Evolutionary conservation across 2,888 invertebrate genomes (phyloP).

Genomic region (Scaptomyza tumidula): DNA sequence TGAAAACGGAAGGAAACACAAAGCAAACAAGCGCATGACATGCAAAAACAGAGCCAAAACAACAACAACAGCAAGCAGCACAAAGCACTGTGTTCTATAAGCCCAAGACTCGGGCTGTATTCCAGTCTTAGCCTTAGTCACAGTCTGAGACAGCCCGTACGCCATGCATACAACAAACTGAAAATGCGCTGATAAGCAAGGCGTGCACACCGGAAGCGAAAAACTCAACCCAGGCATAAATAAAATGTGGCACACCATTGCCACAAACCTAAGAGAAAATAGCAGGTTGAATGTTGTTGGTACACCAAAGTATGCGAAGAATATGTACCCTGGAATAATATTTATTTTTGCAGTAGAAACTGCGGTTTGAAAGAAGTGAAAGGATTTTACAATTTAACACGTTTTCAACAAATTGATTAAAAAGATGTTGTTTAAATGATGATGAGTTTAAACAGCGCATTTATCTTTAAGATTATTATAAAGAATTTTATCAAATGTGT

Average conservation of each 20-base stretch:
- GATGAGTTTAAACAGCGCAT: too few species aligned
- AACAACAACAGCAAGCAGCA: constrained; percentile 10
- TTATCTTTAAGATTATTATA: too few species aligned
- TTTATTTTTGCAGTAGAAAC: not conserved
- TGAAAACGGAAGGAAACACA: constrained; percentile 74
- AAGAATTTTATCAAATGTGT: too few species aligned
- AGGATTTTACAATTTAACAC: too few species aligned
- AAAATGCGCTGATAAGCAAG: constrained; percentile 72
- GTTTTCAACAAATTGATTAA: too few species aligned
- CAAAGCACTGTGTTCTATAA: constrained; percentile 25
- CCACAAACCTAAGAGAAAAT: constrained; percentile 16
- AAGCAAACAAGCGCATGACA: constrained; percentile 77
- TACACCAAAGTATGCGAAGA: not conserved
- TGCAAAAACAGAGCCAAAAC: constrained; percentile 67
- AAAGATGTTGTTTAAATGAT: too few species aligned
- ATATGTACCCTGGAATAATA: not conserved
- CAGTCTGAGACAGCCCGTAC: constrained; percentile 12
- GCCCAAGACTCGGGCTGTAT: constrained; percentile 18
- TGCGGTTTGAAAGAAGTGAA: too few species aligned
- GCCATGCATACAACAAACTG: constrained; percentile 45
- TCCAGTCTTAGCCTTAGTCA: constrained; percentile 16
- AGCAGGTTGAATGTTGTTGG: not conserved
- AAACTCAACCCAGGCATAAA: constrained; percentile 24
- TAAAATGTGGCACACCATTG: constrained; percentile 32
- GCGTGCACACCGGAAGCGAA: constrained; percentile 69